Conservation (phyloP, 2,888 invertebrate species). For the Clitarchus hookeri region DNA sequence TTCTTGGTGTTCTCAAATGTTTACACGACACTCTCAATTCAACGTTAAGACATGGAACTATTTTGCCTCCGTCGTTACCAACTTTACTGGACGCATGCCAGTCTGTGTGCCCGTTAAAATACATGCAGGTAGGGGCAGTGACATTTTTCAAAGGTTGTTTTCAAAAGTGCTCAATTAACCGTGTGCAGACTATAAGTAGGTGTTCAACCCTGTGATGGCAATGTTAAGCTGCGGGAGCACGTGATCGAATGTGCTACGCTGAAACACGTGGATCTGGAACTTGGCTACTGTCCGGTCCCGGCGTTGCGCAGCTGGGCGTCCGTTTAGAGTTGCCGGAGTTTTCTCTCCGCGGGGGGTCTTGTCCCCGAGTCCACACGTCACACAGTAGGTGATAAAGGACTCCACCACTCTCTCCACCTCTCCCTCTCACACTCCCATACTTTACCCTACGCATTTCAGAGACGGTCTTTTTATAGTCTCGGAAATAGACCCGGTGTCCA, state of each 20-base stretch:
- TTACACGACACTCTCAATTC: no score
- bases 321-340: background rate
- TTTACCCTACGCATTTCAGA: background rate
- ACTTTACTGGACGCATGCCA: no score
- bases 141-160: no score
- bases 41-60: no score
- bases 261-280: background rate
- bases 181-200: no score
- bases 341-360: background rate
- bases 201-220: background rate
- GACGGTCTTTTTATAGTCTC: background rate
- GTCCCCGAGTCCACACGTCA: slow-evolving; percentile 2
- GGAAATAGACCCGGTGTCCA: background rate
- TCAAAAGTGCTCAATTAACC: no score
- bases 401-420: background rate
- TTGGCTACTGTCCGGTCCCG: background rate
- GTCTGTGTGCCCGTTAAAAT: no score
- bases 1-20: no score
- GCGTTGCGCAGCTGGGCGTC: background rate
- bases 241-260: background rate
- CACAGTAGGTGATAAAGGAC: background rate
- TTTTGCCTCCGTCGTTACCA: no score
- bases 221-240: no score
- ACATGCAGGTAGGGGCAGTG: no score
- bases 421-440: background rate